phyloP scores from a whole-genome alignment of 2,113 vertebrate species.

The western clawed frog (Xenopus tropicalis) region UCB_Xtro_10.0 CM004448.2:33345001-33345500 shows the following conservation, averaged over 20 bases:
- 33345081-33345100: slow-evolving; percentile 61
- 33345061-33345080: slow-evolving; percentile 63
- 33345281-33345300: slow-evolving; percentile 56
- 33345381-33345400: neutral
- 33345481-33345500: no score
- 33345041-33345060: slow-evolving; percentile 63
- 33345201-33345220: slow-evolving; percentile 57
- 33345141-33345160: slow-evolving; percentile 65
- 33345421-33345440: no score
- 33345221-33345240: slow-evolving; percentile 63
- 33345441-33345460: no score
- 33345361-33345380: slow-evolving; percentile 43
- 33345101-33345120: slow-evolving; percentile 48
- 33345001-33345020: slow-evolving; percentile 70
- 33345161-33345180: slow-evolving; percentile 57
- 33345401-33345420: neutral
- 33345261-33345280: slow-evolving; percentile 59
- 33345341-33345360: slow-evolving; percentile 56
- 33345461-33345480: no score
- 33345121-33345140: slow-evolving; percentile 63
- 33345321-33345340: slow-evolving; percentile 62
- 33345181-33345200: slow-evolving; percentile 58
- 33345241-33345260: slow-evolving; percentile 67
- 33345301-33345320: slow-evolving; percentile 58
- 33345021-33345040: slow-evolving; percentile 61